Evolutionary conservation across 2,888 invertebrate species (phyloP), one percentile per base, ranked within the genome.

Genomic region (Thereva nobilitata): DNA sequence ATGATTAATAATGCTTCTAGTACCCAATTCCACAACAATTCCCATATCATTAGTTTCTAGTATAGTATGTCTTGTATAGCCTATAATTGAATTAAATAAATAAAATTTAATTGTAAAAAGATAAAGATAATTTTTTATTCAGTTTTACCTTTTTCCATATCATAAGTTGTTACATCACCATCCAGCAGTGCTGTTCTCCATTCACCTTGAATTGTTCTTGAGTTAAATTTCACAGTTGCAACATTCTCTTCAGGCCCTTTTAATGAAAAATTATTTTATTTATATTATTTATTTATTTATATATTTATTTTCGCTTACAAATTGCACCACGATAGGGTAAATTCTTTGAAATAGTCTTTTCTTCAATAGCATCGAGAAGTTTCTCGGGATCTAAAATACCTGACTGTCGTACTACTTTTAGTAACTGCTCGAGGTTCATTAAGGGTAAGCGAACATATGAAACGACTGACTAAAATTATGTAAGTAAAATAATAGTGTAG

Each of bases 351-450:
- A 90, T 89, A 37, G 89, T 92, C 76, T 91, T 89, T 75, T 92
- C 89, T 73, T 93, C 91, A 70, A 98, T 96, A 56, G 97, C 97
- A 82, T 98, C 98, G 12, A 99, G 86, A 73, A 99, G 86, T 77
- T 89, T 87, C 79, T 98, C 95, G 0, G 97, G 89, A 41, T 92
- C 89, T 49, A 98, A 88, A 53, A 97, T 86, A 42, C 88, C 86
- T 50, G 95, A 91, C 0, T 94, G 92, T 45, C 98, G 85, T 37
- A 99, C 97, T 67, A 91, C 88, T 69, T 91, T 90, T 72, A 98
- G 83, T 71, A 99, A 83, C 78, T 97, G 95, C 70, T 91, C 89
- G 44, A 95, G 84, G 68, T 87, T 87, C 88, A 98, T 94, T 67
- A 98, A 84, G 3, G 95, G 92, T 71, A 98, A 83, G 34, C 98